These are phyloP conservation scores for Amia ocellicauda DNA, from an alignment of 2,113 vertebrate genomes.

Conservation along the genomic window DNA sequence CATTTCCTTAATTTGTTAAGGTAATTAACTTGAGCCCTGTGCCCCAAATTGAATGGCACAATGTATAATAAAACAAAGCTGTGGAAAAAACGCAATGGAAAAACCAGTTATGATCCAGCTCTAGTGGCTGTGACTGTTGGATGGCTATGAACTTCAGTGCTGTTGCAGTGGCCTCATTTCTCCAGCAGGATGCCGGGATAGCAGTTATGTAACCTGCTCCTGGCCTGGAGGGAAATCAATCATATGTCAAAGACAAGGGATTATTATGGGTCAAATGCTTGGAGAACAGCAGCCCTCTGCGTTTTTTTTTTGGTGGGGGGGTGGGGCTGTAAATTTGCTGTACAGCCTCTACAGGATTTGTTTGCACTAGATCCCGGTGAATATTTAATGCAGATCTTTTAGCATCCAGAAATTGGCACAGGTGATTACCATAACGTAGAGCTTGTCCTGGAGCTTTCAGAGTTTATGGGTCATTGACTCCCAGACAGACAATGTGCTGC, in stretches of 20 bases:
- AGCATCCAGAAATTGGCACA: neutral
- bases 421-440: neutral
- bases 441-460: too few relatives aligned
- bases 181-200: constrained; percentile 29
- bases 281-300: neutral
- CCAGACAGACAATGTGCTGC: too few relatives aligned
- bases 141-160: constrained; percentile 10
- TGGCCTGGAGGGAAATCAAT: constrained; percentile 35
- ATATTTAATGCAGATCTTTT: constrained; percentile 6
- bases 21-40: too few relatives aligned
- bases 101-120: neutral
- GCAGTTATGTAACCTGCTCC: constrained; percentile 45
- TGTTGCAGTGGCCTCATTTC: constrained; percentile 34
- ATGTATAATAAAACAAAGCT: neutral
- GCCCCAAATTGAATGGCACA: neutral
- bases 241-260: constrained; percentile 32
- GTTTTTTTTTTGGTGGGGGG: neutral
- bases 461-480: too few relatives aligned
- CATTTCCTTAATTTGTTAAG: too few relatives aligned
- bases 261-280: constrained; percentile 27
- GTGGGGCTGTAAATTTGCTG: constrained; percentile 2
- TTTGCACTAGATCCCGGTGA: neutral
- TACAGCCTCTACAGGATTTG: neutral
- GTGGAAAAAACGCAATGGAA: too few relatives aligned
- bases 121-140: neutral